A percentile compares a stretch with the other conserved stretches of the same genome.
Evolutionary conservation across 2,797 vertebrate species (phyloP).

Genomic region (Gallinago solitaria): DNA sequence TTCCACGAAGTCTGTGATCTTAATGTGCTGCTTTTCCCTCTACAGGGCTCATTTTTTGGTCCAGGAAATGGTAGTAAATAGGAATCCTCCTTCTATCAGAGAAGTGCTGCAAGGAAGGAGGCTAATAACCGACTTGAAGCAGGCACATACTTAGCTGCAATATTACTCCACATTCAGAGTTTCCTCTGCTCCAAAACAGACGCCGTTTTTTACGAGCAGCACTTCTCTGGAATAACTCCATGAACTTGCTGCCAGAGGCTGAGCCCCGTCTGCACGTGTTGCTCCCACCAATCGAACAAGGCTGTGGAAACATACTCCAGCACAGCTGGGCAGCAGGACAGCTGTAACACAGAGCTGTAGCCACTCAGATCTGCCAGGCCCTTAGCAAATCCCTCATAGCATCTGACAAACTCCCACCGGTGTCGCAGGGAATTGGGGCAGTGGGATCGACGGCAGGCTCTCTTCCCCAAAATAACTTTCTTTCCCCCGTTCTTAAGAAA

Average conservation of each 20-base stretch:
- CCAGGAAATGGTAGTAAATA: not conserved
- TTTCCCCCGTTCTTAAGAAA: not conserved
- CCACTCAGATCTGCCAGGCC: not conserved
- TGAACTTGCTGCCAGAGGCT: not conserved
- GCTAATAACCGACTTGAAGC: not conserved
- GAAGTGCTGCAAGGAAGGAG: not conserved
- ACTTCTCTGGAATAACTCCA: not conserved
- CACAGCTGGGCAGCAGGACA: not conserved
- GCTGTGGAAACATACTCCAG: not conserved
- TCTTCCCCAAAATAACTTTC: not conserved
- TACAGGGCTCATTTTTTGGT: not conserved
- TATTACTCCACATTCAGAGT: not conserved
- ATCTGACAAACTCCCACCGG: not conserved
- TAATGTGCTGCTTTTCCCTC: not conserved
- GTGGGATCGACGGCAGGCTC: not conserved
- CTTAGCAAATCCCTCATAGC: not conserved
- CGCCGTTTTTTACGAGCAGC: accelerated
- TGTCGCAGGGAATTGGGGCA: not conserved
- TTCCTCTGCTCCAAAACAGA: not conserved
- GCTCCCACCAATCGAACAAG: not conserved
- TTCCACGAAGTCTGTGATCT: not conserved
- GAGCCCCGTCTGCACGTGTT: not conserved
- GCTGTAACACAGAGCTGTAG: not conserved
- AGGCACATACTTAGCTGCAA: not conserved
- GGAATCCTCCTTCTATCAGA: not conserved